Conservation (phyloP, 2,888 invertebrate species). For the Caenorhabditis auriculariae region DNA sequence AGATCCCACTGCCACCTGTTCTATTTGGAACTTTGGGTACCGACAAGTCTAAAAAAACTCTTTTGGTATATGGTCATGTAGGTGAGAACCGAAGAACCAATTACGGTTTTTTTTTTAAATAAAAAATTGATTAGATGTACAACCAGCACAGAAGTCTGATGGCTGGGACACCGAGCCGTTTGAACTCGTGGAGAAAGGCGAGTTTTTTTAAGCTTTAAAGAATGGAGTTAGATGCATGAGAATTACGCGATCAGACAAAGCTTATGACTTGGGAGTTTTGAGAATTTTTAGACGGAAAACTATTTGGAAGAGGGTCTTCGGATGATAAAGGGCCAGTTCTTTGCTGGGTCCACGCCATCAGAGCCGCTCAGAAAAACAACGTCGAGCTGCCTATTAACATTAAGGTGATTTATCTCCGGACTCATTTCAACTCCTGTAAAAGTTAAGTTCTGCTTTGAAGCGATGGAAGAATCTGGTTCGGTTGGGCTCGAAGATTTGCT, state of each 20-base stretch:
- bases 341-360: conserved; percentile 90
- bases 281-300: conserved; percentile 73
- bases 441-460: conserved; percentile 84
- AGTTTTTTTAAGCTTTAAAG: not conserved
- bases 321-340: conserved; percentile 82
- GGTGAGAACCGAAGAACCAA: conserved; percentile 76
- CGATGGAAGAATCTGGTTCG: conserved; percentile 97
- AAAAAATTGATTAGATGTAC: conserved; percentile 28
- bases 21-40: conserved; percentile 69
- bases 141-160: conserved; percentile 55
- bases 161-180: conserved; percentile 97
- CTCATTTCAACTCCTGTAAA: not conserved
- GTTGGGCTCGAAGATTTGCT: conserved; percentile 89
- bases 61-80: conserved; percentile 91
- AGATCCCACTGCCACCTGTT: conserved; percentile 52
- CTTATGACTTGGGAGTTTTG: not conserved
- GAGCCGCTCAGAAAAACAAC: conserved; percentile 79
- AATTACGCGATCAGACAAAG: not conserved
- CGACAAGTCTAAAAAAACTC: conserved; percentile 84
- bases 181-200: conserved; percentile 76
- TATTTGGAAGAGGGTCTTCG: conserved; percentile 86
- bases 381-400: conserved; percentile 73
- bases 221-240: not conserved
- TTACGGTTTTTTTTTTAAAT: conserved; percentile 73
- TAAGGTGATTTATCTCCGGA: conserved; percentile 65